Evolutionary conservation across 1,140 invertebrate genomes (phyloP).

Genomic region (Eulimnadia texana): DNA sequence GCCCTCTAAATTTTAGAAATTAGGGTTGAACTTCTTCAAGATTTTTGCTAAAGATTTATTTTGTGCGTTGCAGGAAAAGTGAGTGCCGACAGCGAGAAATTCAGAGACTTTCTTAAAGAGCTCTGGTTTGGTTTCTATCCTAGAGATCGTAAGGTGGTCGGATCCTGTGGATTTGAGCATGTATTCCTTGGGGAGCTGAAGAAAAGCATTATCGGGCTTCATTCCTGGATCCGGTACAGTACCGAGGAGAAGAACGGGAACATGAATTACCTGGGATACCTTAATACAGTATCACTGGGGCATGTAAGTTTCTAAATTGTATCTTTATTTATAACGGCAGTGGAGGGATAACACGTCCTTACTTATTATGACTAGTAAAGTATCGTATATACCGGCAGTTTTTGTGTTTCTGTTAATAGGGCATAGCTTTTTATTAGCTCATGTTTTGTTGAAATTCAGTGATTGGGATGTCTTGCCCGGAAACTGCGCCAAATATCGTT

Average conservation of each 20-base stretch:
- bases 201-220: conserved; percentile 57
- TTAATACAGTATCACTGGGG: conserved; percentile 50
- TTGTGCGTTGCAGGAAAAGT: not conserved
- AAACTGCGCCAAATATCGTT: too few species aligned
- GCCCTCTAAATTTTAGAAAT: too few species aligned
- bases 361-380: too few species aligned
- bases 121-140: conserved; percentile 51
- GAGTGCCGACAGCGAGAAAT: conserved; percentile 29
- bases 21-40: too few species aligned
- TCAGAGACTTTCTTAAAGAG: conserved; percentile 53
- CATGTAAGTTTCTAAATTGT: conserved; percentile 36
- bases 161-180: conserved; percentile 74
- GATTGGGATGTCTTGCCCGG: too few species aligned
- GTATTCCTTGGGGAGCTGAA: conserved; percentile 69
- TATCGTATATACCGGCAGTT: too few species aligned
- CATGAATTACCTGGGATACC: conserved; percentile 64
- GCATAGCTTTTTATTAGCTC: too few species aligned
- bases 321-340: too few species aligned
- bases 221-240: conserved; percentile 78
- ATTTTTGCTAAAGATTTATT: not conserved
- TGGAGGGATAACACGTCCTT: too few species aligned
- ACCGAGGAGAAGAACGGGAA: conserved; percentile 47
- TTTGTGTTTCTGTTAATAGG: too few species aligned
- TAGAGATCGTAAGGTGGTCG: conserved; percentile 52
- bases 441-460: too few species aligned